Evolutionary conservation across 2,888 invertebrate genomes (phyloP).

Genomic region (Nomada lathburiana): DNA sequence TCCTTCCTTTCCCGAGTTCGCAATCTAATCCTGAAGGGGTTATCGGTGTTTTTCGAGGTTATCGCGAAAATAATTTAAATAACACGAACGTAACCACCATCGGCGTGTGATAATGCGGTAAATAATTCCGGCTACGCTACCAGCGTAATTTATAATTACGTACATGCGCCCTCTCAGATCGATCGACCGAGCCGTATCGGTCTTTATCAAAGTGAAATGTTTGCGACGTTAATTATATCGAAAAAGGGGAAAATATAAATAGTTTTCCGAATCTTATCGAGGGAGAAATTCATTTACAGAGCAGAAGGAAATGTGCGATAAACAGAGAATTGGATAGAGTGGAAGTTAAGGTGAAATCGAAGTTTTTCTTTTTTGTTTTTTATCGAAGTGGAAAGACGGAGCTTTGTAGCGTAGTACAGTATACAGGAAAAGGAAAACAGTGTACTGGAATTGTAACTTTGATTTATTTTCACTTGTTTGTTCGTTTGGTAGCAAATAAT

Average conservation of each 20-base stretch:
- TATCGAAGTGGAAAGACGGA: neutral
- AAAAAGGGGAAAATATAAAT: neutral
- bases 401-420: too few species aligned
- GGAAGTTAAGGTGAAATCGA: too few species aligned
- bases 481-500: too few species aligned
- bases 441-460: too few species aligned
- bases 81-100: slow-evolving; percentile 66
- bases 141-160: slow-evolving; percentile 43
- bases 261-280: neutral
- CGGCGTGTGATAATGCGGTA: slow-evolving; percentile 32
- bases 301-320: neutral
- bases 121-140: slow-evolving; percentile 52
- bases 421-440: too few species aligned
- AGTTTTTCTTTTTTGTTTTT: neutral
- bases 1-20: slow-evolving; percentile 25
- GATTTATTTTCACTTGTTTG: too few species aligned
- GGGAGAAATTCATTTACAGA: neutral
- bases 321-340: neutral
- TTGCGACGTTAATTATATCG: neutral
- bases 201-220: neutral
- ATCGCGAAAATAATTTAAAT: slow-evolving; percentile 75
- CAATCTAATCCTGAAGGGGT: slow-evolving; percentile 38
- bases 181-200: neutral
- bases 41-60: slow-evolving; percentile 63
- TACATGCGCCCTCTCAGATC: slow-evolving; percentile 21